Conservation (phyloP, 2,797 vertebrate genomes). For the Caiman crocodilus region DNA sequence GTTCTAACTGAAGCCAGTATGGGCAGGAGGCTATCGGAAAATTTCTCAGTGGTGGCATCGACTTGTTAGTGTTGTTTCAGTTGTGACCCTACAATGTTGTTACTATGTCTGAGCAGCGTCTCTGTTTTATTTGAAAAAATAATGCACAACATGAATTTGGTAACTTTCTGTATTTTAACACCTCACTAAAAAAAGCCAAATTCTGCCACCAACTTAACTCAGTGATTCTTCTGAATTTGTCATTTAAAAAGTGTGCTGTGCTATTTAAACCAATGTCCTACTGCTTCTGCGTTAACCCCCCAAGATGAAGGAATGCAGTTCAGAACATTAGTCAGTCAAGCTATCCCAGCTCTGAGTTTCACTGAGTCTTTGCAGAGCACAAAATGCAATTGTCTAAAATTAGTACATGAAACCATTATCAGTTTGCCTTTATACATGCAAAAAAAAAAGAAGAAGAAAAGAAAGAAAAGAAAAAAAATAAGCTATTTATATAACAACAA, state of each 20-base stretch:
- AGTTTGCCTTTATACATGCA: neutral
- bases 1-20: neutral
- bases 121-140: neutral
- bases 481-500: neutral
- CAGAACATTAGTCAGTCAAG: neutral
- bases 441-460: neutral
- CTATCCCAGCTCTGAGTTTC: neutral
- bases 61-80: too few relatives aligned
- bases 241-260: too few relatives aligned
- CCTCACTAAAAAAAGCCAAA: fast-evolving
- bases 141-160: neutral
- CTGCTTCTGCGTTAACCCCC: neutral
- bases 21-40: too few relatives aligned
- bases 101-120: neutral
- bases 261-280: neutral
- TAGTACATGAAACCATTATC: fast-evolving
- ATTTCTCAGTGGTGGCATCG: too few relatives aligned
- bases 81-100: neutral
- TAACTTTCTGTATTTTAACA: neutral
- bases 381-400: neutral
- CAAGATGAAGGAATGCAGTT: fast-evolving
- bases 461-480: neutral
- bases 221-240: too few relatives aligned
- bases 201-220: neutral
- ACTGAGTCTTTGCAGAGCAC: neutral